A percentile compares a stretch with the other conserved stretches of the same genome.
Conservation (phyloP, 2,888 invertebrate species). For the Keiferia lycopersicella region DNA sequence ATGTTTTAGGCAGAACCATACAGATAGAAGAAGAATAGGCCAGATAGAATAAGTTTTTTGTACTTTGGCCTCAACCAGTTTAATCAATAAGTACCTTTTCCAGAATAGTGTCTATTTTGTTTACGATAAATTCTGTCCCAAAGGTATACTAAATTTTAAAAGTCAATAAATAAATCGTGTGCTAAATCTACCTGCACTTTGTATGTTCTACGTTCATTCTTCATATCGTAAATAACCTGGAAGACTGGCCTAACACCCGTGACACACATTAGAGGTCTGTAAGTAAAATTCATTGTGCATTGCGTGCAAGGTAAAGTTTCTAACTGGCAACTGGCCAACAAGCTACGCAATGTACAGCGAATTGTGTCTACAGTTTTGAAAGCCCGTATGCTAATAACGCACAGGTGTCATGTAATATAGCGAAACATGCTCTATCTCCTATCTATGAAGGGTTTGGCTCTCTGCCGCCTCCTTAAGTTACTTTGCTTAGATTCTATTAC, state of each 20-base stretch:
- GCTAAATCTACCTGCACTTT: neutral
- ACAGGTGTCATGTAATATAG: neutral
- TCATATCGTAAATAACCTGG: slow-evolving; percentile 7
- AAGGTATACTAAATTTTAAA: neutral
- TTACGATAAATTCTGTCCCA: too few species aligned
- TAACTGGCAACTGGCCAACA: too few species aligned
- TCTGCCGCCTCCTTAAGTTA: neutral
- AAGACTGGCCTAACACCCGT: neutral
- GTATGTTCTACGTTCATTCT: neutral
- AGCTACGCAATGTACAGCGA: too few species aligned
- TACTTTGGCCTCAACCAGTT: too few species aligned
- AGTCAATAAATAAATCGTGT: neutral
- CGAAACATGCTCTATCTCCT: slow-evolving; percentile 37
- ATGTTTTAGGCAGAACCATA: too few species aligned
- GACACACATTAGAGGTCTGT: neutral
- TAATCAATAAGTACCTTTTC: neutral
- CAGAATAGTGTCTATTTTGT: neutral
- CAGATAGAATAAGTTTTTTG: too few species aligned
- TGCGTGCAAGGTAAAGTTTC: too few species aligned
- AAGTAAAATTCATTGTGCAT: too few species aligned
- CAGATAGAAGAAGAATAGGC: too few species aligned
- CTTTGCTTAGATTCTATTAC: neutral
- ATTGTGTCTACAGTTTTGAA: too few species aligned
- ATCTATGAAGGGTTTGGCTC: slow-evolving; percentile 31
- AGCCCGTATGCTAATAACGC: neutral